These are phyloP conservation scores for Zootoca vivipara DNA, from an alignment of 2,113 vertebrate species.

Conservation along the genomic window DNA sequence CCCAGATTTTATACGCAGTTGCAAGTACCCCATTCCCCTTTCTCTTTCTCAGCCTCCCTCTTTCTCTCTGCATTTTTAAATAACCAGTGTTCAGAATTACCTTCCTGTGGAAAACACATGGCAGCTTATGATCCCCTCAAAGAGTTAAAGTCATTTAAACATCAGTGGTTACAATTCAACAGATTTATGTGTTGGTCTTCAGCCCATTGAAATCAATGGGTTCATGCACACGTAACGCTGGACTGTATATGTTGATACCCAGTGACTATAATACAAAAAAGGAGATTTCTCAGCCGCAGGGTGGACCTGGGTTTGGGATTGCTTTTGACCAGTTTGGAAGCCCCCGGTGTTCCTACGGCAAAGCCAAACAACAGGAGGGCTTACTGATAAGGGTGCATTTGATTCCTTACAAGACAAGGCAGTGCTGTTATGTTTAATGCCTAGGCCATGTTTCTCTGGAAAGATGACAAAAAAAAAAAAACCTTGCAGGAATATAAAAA, in stretches of 20 bases:
- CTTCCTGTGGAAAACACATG: not conserved
- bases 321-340: constrained; percentile 90
- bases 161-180: not conserved
- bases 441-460: not conserved
- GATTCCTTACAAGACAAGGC: not conserved
- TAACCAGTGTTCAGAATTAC: not conserved
- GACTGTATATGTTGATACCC: not conserved
- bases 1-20: no score
- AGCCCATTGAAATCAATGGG: not conserved
- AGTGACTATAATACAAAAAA: constrained; percentile 3
- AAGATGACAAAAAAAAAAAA: not conserved
- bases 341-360: constrained; percentile 88
- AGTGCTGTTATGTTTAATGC: not conserved
- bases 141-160: not conserved
- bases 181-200: not conserved
- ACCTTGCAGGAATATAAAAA: constrained; percentile 21
- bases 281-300: constrained; percentile 22
- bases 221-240: not conserved
- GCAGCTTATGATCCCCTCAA: not conserved
- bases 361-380: not conserved
- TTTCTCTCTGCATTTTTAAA: not conserved
- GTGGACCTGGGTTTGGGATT: constrained; percentile 71
- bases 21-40: no score
- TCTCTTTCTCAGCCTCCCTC: no score
- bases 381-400: not conserved